Percentiles rank a stretch among this genome's conserved stretches.
These are phyloP conservation scores for Hymenopus coronatus DNA, from an alignment of 2,888 invertebrate species.

Conservation along the genomic window DNA sequence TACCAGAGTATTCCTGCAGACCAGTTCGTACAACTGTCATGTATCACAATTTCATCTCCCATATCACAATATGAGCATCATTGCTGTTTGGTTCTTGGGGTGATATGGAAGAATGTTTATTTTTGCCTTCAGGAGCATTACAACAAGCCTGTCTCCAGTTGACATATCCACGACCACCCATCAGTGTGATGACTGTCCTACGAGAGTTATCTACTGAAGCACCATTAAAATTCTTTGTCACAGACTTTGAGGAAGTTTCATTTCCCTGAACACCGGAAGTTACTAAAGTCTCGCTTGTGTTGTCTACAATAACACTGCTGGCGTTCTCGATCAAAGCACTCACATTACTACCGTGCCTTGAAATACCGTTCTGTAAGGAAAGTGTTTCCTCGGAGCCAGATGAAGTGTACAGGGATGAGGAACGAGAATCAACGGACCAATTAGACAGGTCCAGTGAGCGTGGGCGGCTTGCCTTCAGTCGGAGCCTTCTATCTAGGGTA, in stretches of 20 bases:
- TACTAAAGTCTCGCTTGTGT: background rate
- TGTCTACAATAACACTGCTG: background rate
- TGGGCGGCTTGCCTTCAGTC: constrained; percentile 79
- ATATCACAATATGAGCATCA: constrained; percentile 85
- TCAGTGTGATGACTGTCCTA: constrained; percentile 77
- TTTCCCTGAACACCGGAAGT: background rate
- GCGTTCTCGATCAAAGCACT: background rate
- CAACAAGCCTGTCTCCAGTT: constrained; percentile 78
- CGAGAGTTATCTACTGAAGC: constrained; percentile 48
- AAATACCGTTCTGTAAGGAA: constrained; percentile 51
- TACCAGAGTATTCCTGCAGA: background rate
- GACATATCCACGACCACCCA: constrained; percentile 85
- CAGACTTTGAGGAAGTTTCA: constrained; percentile 2
- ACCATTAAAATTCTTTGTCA: background rate
- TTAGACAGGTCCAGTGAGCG: constrained; percentile 79
- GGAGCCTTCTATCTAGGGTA: constrained; percentile 74
- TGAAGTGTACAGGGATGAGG: constrained; percentile 76
- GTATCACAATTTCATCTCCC: constrained; percentile 80
- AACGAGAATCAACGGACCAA: constrained; percentile 84
- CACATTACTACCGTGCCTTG: constrained; percentile 21
- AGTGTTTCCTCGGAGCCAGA: constrained; percentile 76
- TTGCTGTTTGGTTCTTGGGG: constrained; percentile 67
- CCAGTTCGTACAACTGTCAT: background rate
- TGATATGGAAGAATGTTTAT: constrained; percentile 32
- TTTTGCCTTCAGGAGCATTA: constrained; percentile 50